Evolutionary conservation across 2,888 invertebrate species (phyloP).

Genomic region (Agrochola lychnidis): DNA sequence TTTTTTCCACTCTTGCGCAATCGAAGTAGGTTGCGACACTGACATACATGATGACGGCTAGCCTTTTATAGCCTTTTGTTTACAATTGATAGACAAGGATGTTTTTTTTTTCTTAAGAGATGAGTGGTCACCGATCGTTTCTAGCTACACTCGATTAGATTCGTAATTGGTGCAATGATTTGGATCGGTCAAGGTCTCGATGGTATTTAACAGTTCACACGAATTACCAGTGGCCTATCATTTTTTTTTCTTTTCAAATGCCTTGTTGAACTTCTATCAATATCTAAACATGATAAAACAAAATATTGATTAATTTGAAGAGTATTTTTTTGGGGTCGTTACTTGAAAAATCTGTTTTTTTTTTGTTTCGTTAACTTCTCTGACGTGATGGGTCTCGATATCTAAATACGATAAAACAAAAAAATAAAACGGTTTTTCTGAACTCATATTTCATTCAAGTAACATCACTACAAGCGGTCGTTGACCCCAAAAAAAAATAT

Average conservation of each 20-base stretch:
- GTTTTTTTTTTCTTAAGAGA: constrained; percentile 75
- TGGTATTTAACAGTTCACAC: constrained; percentile 33
- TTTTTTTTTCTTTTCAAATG: neutral
- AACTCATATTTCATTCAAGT: no score
- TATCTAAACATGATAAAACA: no score
- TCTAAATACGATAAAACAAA: no score
- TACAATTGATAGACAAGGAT: constrained; percentile 82
- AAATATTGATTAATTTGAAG: no score
- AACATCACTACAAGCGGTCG: no score
- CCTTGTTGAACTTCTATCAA: neutral
- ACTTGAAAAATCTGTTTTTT: no score
- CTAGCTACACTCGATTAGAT: constrained; percentile 77
- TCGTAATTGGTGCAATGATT: constrained; percentile 80
- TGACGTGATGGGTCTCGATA: no score
- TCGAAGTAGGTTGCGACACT: constrained; percentile 89
- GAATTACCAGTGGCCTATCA: constrained; percentile 5
- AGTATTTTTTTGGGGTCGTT: no score
- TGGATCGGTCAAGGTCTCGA: constrained; percentile 81
- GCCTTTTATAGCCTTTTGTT: constrained; percentile 85
- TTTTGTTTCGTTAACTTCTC: no score
- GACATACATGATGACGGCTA: constrained; percentile 85
- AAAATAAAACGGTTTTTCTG: no score
- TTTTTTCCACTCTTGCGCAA: constrained; percentile 82
- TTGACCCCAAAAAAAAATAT: no score
- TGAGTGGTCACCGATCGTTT: constrained; percentile 71